Evolutionary conservation across 2,888 invertebrate genomes (phyloP).

Genomic region (Pachliopta kotzebuea): DNA sequence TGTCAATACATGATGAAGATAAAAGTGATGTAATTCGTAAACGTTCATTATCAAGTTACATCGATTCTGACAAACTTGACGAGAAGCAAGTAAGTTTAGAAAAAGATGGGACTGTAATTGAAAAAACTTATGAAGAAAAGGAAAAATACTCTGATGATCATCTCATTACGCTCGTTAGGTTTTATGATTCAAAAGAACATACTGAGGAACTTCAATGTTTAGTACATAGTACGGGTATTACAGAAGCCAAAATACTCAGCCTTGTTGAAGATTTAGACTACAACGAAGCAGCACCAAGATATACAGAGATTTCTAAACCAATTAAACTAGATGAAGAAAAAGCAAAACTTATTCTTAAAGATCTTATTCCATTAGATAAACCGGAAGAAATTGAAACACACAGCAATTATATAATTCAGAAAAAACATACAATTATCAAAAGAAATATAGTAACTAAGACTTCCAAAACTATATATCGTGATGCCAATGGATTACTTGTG

Average conservation of each 20-base stretch:
- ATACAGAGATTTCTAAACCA: conserved; percentile 21
- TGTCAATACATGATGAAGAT: conserved; percentile 9
- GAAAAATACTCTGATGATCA: conserved; percentile 42
- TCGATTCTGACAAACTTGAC: conserved; percentile 65
- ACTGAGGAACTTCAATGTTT: neutral
- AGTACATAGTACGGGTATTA: neutral
- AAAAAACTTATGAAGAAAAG: conserved; percentile 29
- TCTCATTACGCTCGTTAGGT: neutral
- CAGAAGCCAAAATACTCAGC: neutral
- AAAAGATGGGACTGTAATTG: conserved; percentile 41
- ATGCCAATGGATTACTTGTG: neutral
- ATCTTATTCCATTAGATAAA: conserved; percentile 32
- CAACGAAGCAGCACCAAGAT: neutral
- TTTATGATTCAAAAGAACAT: neutral
- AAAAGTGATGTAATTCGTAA: conserved; percentile 16
- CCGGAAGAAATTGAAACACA: conserved; percentile 37
- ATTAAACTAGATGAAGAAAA: conserved; percentile 30
- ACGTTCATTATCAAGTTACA: conserved; percentile 32
- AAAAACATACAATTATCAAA: neutral
- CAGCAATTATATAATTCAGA: conserved; percentile 32
- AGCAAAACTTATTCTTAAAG: conserved; percentile 29
- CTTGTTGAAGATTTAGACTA: conserved; percentile 13
- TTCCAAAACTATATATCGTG: neutral
- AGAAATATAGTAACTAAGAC: neutral
- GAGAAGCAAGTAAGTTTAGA: conserved; percentile 64